phyloP scores from a whole-genome alignment of 2,797 vertebrate genomes.

The Gobionotothen gibberifrons region DNA sequence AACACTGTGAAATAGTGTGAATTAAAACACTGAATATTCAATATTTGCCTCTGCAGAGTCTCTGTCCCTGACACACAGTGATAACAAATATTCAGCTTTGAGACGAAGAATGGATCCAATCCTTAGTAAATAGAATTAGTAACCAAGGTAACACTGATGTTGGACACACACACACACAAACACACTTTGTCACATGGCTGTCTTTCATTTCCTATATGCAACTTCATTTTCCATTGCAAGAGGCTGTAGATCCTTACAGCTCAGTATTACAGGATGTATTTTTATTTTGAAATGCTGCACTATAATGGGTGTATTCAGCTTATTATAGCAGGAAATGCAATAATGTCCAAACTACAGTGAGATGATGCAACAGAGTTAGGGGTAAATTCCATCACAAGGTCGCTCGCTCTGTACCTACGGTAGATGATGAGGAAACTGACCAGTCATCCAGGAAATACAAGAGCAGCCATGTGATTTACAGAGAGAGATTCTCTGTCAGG shows the following conservation, averaged over 20 bases:
- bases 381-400: not conserved
- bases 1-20: conserved; percentile 54
- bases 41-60: conserved; percentile 57
- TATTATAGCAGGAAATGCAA: conserved; percentile 31
- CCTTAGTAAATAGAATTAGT: conserved; percentile 83
- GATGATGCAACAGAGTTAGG: conserved; percentile 14
- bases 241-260: conserved; percentile 17
- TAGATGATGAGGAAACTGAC: conserved; percentile 30
- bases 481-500: conserved; percentile 46
- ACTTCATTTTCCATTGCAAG: conserved; percentile 39
- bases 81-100: conserved; percentile 80
- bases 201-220: conserved; percentile 22
- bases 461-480: conserved; percentile 56
- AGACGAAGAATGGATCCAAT: conserved; percentile 76
- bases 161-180: conserved; percentile 18
- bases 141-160: conserved; percentile 78
- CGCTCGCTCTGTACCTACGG: conserved; percentile 3
- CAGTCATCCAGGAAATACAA: conserved; percentile 54
- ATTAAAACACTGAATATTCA: conserved; percentile 60
- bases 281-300: conserved; percentile 32
- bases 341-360: conserved; percentile 18
- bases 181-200: conserved; percentile 34
- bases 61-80: conserved; percentile 74
- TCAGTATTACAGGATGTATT: conserved; percentile 31
- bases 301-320: conserved; percentile 28